phyloP scores from a whole-genome alignment of 1,140 invertebrate species.

The Leptopilina boulardi region DNA sequence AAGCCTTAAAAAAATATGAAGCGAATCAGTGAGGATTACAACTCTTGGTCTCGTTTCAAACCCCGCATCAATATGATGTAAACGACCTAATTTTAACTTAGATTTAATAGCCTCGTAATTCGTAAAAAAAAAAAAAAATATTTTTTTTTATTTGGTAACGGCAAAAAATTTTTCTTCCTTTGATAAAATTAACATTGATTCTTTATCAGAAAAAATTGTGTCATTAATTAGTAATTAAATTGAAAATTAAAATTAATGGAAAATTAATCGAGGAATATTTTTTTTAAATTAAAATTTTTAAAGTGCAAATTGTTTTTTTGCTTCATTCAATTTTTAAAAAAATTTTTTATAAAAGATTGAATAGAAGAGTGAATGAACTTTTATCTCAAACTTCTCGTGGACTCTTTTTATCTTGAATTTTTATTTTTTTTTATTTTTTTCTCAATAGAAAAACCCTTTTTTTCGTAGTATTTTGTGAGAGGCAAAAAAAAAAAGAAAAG shows the following conservation, averaged over 20 bases:
- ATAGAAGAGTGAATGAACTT: constrained; percentile 3
- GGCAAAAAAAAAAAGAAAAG: too few species aligned
- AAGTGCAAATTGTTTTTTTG: background rate
- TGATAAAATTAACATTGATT: too few species aligned
- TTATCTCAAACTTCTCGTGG: background rate
- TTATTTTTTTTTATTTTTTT: background rate
- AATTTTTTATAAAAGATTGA: background rate
- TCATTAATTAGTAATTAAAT: too few species aligned
- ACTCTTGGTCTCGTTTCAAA: background rate
- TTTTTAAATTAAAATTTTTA: background rate
- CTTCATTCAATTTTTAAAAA: background rate
- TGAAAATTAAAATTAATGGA: too few species aligned
- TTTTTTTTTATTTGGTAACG: background rate
- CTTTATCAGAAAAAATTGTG: too few species aligned
- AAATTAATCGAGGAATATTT: too few species aligned
- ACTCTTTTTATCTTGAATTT: background rate
- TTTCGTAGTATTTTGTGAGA: background rate
- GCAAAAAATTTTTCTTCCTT: too few species aligned
- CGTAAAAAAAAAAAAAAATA: too few species aligned
- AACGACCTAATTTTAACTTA: constrained; percentile 16
- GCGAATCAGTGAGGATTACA: constrained; percentile 16
- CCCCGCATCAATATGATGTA: background rate
- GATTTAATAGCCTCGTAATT: constrained; percentile 28
- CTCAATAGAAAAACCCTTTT: background rate
- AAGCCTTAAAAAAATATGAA: background rate